These are phyloP conservation scores for Xanthia togata DNA, from an alignment of 2,888 invertebrate genomes.

Conservation along the genomic window DNA sequence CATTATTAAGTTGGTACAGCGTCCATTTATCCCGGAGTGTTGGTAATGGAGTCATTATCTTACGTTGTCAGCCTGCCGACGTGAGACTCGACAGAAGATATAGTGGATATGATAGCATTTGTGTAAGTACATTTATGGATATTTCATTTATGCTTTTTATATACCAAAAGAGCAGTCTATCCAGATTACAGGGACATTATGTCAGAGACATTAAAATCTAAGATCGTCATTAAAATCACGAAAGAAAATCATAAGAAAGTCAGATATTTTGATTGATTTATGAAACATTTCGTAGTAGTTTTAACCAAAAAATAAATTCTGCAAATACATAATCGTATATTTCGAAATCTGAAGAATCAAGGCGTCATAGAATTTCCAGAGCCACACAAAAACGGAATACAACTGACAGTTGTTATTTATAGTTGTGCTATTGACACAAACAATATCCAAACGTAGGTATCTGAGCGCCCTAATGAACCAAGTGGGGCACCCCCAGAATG, in stretches of 20 bases:
- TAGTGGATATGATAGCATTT: background rate
- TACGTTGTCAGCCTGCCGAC: slow-evolving; percentile 21
- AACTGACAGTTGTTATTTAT: background rate
- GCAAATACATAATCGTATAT: background rate
- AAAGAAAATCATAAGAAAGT: background rate
- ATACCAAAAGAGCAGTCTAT: background rate
- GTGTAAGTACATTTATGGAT: background rate
- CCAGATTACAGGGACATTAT: background rate
- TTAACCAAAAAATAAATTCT: background rate
- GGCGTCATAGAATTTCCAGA: background rate
- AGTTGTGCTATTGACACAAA: background rate
- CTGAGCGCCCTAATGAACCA: background rate
- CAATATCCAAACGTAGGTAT: background rate
- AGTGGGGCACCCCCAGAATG: background rate
- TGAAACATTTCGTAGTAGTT: no score
- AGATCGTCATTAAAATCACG: background rate
- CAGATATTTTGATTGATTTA: background rate
- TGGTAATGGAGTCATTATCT: slow-evolving; percentile 54
- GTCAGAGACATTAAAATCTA: no score
- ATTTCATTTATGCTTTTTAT: background rate
- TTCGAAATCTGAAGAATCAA: background rate
- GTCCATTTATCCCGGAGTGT: slow-evolving; percentile 45
- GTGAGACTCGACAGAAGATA: slow-evolving; percentile 1
- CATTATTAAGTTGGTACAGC: slow-evolving; percentile 59
- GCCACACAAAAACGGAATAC: background rate